Conservation (phyloP, 2,113 vertebrate genomes). For the Benitochromis conjunctus region DNA sequence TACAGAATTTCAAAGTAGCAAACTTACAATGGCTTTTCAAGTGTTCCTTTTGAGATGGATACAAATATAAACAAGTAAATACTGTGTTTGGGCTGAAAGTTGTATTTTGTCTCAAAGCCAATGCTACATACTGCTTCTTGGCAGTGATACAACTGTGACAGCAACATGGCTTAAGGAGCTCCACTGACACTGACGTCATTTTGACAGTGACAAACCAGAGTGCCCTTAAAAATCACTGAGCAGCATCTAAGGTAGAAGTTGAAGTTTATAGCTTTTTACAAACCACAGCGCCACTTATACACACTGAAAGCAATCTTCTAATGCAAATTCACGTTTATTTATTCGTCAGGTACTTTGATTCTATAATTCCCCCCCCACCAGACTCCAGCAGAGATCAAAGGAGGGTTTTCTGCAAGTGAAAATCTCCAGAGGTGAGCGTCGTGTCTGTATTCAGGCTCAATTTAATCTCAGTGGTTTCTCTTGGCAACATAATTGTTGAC, state of each 20-base stretch:
- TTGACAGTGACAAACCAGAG: background rate
- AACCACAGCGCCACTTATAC: background rate
- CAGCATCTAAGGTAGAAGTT: background rate
- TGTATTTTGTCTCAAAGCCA: background rate
- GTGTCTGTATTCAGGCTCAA: background rate
- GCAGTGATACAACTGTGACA: background rate
- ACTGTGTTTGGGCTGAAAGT: background rate
- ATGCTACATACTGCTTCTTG: background rate
- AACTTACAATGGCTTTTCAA: background rate
- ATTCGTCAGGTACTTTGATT: background rate
- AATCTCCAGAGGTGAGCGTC: background rate
- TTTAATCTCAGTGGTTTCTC: rapidly evolving
- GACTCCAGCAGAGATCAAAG: background rate
- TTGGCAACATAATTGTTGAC: background rate
- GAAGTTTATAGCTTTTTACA: background rate
- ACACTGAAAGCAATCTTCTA: background rate
- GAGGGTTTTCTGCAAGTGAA: background rate
- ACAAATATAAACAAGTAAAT: background rate
- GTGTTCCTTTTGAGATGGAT: background rate
- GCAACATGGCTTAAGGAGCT: background rate
- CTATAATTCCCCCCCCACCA: background rate
- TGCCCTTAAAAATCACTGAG: background rate
- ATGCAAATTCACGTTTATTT: background rate
- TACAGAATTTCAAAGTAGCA: too few relatives aligned
- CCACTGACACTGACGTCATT: rapidly evolving